These are phyloP conservation scores for Ursus arctos DNA, from an alignment of 2,113 vertebrate genomes.

Conservation along the genomic window DNA sequence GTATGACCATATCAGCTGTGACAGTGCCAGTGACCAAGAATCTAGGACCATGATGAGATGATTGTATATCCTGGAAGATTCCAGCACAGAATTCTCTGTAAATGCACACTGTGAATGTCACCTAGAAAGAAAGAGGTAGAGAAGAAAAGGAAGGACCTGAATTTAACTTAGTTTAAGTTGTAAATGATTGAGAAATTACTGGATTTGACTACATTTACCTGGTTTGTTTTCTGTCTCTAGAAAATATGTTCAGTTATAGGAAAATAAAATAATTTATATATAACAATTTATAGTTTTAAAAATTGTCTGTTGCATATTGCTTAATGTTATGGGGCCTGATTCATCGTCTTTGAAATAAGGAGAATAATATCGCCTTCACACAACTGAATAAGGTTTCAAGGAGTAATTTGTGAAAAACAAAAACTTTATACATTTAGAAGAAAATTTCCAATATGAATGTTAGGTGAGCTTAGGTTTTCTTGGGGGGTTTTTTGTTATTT, in stretches of 20 bases:
- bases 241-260: neutral
- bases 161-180: slow-evolving; percentile 4
- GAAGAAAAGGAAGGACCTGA: neutral
- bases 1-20: neutral
- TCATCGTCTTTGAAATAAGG: neutral
- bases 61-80: neutral
- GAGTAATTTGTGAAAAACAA: neutral
- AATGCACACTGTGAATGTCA: neutral
- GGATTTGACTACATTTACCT: neutral
- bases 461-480: neutral
- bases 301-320: neutral
- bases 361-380: neutral
- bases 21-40: neutral
- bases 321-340: neutral
- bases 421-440: neutral
- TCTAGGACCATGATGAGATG: neutral
- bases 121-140: neutral
- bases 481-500: neutral
- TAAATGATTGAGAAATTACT: slow-evolving; percentile 33
- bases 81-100: neutral
- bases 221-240: slow-evolving; percentile 27
- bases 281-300: neutral
- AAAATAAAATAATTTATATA: slow-evolving; percentile 18
- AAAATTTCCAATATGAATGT: slow-evolving; percentile 30
- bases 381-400: neutral